A percentile compares a stretch with the other conserved stretches of the same genome.
phyloP scores from a whole-genome alignment of 2,797 vertebrate species.

The Enteromius thamalakanensis region DNA sequence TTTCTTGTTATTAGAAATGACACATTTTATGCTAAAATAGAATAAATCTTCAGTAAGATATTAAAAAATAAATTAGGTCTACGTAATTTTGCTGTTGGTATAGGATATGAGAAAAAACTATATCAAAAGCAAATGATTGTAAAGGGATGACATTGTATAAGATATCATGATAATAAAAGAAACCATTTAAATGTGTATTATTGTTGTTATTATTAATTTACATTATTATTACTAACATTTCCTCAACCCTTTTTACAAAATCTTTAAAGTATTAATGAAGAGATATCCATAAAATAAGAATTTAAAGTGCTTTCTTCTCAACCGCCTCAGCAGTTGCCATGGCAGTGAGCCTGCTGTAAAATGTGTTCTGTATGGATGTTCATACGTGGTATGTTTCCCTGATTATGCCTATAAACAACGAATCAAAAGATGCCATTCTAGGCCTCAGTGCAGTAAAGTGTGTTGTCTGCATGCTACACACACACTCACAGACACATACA shows the following conservation, averaged over 20 bases:
- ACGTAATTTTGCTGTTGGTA: background rate
- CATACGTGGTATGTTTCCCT: conserved; percentile 35
- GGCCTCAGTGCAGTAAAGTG: background rate
- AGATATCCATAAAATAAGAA: conserved; percentile 4
- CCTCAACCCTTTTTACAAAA: background rate
- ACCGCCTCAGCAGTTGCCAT: conserved; percentile 42
- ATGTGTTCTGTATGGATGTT: conserved; percentile 19
- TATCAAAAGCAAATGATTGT: background rate
- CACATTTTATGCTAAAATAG: background rate
- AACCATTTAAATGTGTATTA: background rate
- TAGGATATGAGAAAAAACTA: background rate
- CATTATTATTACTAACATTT: background rate
- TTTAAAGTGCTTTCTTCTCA: conserved; percentile 10
- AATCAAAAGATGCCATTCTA: conserved; percentile 27
- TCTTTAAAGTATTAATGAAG: background rate
- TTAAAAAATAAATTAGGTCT: background rate
- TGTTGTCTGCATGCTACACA: background rate
- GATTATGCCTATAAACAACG: conserved; percentile 13
- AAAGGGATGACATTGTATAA: background rate
- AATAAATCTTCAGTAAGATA: background rate
- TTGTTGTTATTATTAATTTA: background rate
- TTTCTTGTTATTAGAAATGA: background rate
- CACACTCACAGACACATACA: background rate
- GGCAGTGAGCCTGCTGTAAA: conserved; percentile 32
- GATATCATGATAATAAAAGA: background rate